Conservation (phyloP, 2,888 invertebrate genomes). For the Machimus rusticus region DNA sequence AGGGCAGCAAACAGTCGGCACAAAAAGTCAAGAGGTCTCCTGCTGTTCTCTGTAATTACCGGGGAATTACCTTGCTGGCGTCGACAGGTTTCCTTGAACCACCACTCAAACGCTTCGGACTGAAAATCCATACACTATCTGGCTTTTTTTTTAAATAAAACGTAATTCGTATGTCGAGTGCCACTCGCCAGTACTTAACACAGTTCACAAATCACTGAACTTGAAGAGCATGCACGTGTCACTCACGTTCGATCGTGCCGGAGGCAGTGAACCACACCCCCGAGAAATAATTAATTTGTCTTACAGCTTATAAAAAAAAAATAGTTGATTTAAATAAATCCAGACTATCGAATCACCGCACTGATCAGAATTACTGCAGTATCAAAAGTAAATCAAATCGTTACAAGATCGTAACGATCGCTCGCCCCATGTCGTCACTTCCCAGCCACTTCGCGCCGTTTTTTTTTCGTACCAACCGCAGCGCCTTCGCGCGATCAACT, state of each 20-base stretch:
- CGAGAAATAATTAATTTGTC: neutral
- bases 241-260: neutral
- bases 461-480: neutral
- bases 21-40: neutral
- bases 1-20: neutral
- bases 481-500: constrained; percentile 21
- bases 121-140: neutral
- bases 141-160: neutral
- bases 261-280: neutral
- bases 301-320: neutral
- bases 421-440: neutral
- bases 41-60: neutral
- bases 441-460: neutral
- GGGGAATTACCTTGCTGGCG: neutral
- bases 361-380: neutral
- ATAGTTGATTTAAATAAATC: neutral
- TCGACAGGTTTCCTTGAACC: constrained; percentile 23
- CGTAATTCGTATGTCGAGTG: neutral
- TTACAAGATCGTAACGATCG: neutral
- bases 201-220: neutral
- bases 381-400: neutral
- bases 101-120: neutral
- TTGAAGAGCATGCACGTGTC: neutral
- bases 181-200: neutral
- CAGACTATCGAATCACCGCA: neutral